These are phyloP conservation scores for Lithophane socia DNA, from an alignment of 2,888 invertebrate genomes.

Conservation along the genomic window DNA sequence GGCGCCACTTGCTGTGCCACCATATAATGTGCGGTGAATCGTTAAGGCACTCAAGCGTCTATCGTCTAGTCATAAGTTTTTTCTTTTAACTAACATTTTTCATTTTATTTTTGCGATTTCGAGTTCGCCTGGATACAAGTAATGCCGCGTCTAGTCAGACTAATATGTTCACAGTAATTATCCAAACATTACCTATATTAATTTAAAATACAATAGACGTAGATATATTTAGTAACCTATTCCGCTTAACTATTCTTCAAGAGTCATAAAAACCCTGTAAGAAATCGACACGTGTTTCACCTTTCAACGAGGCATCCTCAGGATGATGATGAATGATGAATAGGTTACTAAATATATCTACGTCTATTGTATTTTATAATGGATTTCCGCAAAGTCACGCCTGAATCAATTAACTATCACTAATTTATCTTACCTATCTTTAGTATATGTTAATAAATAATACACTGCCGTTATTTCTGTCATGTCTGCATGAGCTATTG, in stretches of 20 bases:
- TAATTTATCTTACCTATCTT: background rate
- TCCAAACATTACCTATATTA: background rate
- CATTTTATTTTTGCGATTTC: background rate
- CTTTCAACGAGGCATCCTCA: no score
- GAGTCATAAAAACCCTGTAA: no score
- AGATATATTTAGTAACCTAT: no score
- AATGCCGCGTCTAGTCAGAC: background rate
- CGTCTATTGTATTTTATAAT: no score
- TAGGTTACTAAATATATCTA: no score
- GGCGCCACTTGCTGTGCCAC: no score
- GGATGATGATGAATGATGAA: no score
- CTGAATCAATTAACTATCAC: no score
- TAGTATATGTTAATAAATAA: background rate
- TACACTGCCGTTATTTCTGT: constrained; percentile 14
- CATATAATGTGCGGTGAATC: constrained; percentile 11
- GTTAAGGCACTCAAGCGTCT: constrained; percentile 19
- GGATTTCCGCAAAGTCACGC: no score
- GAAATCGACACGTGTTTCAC: no score
- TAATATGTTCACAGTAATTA: background rate
- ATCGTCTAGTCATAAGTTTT: constrained; percentile 2
- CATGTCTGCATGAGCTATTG: constrained; percentile 12
- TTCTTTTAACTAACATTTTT: background rate
- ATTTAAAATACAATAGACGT: no score
- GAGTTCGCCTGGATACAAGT: background rate
- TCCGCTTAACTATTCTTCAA: no score